Base-by-base conservation (phyloP, 1,140 invertebrate genomes). In the Formica selysi region DNA sequence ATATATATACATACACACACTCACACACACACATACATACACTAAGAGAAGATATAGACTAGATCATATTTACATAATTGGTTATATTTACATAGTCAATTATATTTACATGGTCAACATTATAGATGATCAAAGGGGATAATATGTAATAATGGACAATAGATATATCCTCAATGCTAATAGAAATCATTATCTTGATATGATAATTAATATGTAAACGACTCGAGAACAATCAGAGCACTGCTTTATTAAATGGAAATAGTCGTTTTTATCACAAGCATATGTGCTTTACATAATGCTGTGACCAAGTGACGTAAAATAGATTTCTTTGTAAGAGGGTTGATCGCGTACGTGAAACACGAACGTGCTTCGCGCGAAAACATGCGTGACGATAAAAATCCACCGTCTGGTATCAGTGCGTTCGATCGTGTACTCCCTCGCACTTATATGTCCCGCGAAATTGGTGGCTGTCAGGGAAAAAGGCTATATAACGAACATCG, bases 311-410 rank as follows among this genome's bases (percentile, higher is more conserved):
- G n/a, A 70, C 26, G 10, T 13, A 67, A 54, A 41, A 8, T n/a
- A 44, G 29, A 67, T 71, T 86, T 88, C 71, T 38, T 11, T 29
- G 64, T 85, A 89, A 73, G 57, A 84, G 87, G 85, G 13, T 84
- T 88, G 88, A 92, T 88, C 86, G 87, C 61, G 92, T 91, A 89
- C 65, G 78, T 88, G 91, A 91, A 91, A 87, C 79, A 91, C 91
- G 87, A 89, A 91, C 89, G 65, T 90, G 73, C 81, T 78, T 76
- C 48, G 48, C 26, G 65, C 32, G 36, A 54, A 71, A 74, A 41
- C 70, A 71, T 73, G 89, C 88, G 85, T 91, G 91, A 90, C 91
- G 91, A 91, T 90, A 91, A 90, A 90, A 91, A 67, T 89, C 76
- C 26, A 92, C 59, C 57, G 29, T 32, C n/a, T 41, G 26, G 11